Conservation (phyloP, 2,888 invertebrate genomes). For the Tortricodes alternella region DNA sequence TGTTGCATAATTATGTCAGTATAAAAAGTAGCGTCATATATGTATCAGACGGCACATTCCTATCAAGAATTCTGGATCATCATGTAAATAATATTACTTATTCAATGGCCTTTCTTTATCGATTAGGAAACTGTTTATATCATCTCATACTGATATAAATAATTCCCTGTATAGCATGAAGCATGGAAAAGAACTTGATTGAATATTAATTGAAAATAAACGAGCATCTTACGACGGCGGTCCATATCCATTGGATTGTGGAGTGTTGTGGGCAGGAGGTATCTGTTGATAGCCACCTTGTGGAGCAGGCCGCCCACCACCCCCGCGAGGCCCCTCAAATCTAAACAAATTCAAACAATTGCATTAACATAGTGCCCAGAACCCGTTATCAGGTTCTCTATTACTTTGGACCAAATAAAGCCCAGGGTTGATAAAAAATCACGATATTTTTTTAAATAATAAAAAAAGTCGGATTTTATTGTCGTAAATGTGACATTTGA, state of each 20-base stretch:
- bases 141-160: background rate
- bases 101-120: background rate
- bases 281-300: slow-evolving; percentile 58
- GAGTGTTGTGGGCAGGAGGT: slow-evolving; percentile 52
- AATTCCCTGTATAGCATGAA: no score
- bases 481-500: no score
- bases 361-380: no score
- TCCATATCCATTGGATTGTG: slow-evolving; percentile 67
- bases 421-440: no score
- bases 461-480: no score
- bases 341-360: slow-evolving; percentile 39
- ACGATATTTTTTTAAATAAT: no score
- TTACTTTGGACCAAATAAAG: no score
- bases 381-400: no score
- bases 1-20: slow-evolving; percentile 46
- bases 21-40: slow-evolving; percentile 63
- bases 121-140: no score
- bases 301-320: slow-evolving; percentile 52
- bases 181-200: background rate
- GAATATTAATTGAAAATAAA: background rate
- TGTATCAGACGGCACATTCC: slow-evolving; percentile 83
- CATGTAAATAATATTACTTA: slow-evolving; percentile 42
- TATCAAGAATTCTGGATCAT: slow-evolving; percentile 75
- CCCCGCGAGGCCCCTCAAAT: slow-evolving; percentile 64
- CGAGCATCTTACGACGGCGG: slow-evolving; percentile 57